These are phyloP conservation scores for Camelus dromedarius DNA, from an alignment of 2,113 vertebrate species.

Conservation along the genomic window DNA sequence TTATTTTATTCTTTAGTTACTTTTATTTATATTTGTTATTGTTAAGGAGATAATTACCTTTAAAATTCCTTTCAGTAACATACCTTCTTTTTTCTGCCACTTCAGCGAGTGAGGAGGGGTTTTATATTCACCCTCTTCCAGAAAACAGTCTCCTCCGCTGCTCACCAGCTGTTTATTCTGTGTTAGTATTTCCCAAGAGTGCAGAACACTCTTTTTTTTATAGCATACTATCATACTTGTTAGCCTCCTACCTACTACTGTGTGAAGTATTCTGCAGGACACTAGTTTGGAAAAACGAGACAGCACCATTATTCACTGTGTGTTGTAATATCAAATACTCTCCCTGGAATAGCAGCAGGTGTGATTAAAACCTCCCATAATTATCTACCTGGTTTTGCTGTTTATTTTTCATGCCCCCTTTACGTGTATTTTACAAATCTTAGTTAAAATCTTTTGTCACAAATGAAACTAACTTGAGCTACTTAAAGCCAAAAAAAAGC, in stretches of 20 bases:
- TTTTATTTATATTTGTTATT: slow-evolving; percentile 35
- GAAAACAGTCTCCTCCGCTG: neutral
- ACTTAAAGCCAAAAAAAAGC: neutral
- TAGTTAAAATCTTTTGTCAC: slow-evolving; percentile 40
- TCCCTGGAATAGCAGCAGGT: neutral
- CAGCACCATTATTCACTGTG: neutral
- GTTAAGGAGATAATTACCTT: neutral
- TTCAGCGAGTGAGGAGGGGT: neutral
- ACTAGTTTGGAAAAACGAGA: neutral
- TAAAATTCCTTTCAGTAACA: neutral
- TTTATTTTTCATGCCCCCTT: neutral
- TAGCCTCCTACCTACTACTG: neutral
- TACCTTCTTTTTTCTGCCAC: slow-evolving; percentile 30
- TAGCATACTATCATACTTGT: neutral
- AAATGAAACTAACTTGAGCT: slow-evolving; percentile 23
- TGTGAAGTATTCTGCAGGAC: neutral
- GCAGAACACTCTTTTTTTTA: neutral
- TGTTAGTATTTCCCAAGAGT: neutral
- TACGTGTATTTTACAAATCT: neutral
- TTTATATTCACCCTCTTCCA: neutral
- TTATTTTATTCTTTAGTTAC: slow-evolving; percentile 16
- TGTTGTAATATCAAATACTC: neutral
- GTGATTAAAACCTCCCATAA: neutral
- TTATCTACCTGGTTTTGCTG: neutral
- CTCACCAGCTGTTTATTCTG: slow-evolving; percentile 24